These are phyloP conservation scores for Margaritifera margaritifera DNA, from an alignment of 2,888 invertebrate species.

Conservation along the genomic window DNA sequence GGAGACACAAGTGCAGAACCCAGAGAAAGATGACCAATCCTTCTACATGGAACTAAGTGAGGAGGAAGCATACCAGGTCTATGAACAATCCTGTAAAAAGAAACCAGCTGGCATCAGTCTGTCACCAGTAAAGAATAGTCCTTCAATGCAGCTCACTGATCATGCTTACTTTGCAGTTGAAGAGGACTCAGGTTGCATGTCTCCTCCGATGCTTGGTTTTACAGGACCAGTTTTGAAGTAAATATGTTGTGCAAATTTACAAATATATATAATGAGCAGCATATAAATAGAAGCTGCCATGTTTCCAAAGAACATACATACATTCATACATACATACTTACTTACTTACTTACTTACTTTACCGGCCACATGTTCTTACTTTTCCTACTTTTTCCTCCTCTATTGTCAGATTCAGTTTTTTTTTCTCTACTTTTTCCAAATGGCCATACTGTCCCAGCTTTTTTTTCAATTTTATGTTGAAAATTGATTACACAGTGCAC, in stretches of 20 bases:
- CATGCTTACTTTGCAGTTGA: slow-evolving; percentile 22
- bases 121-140: slow-evolving; percentile 1
- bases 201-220: slow-evolving; percentile 58
- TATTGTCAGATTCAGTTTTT: too few relatives aligned
- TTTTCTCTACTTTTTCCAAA: too few relatives aligned
- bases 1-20: too few relatives aligned
- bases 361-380: too few relatives aligned
- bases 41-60: slow-evolving; percentile 35
- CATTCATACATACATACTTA: too few relatives aligned
- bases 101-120: background rate
- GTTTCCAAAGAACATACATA: too few relatives aligned
- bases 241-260: slow-evolving; percentile 6
- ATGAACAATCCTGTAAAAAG: slow-evolving; percentile 1
- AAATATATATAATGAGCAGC: slow-evolving; percentile 10
- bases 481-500: too few relatives aligned
- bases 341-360: too few relatives aligned
- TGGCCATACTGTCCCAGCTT: too few relatives aligned
- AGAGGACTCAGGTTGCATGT: slow-evolving; percentile 29
- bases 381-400: too few relatives aligned
- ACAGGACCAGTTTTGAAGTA: slow-evolving; percentile 56
- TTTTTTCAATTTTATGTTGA: too few relatives aligned
- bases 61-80: slow-evolving; percentile 31
- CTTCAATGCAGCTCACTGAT: slow-evolving; percentile 4
- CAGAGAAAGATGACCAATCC: slow-evolving; percentile 23
- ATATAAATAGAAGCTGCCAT: slow-evolving; percentile 1